These are phyloP conservation scores for Heteromormyrus szaboi DNA, from an alignment of 2,797 vertebrate species.

Conservation along the genomic window DNA sequence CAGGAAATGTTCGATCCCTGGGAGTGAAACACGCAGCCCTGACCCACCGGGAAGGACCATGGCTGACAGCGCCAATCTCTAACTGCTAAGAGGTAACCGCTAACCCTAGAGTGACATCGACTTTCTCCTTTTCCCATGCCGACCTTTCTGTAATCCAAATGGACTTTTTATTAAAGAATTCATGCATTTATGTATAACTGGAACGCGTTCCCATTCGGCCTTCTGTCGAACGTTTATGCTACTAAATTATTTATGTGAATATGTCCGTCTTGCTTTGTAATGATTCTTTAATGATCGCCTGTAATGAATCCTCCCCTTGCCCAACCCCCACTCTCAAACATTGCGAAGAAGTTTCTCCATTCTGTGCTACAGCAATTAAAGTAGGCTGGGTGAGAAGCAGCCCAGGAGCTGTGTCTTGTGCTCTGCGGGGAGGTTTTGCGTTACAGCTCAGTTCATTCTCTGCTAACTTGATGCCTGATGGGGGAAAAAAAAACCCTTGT, in stretches of 20 bases:
- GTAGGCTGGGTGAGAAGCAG: background rate
- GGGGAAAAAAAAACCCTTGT: background rate
- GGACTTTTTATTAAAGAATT: conserved; percentile 6
- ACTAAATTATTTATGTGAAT: conserved; percentile 10
- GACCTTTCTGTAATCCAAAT: background rate
- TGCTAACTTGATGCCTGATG: conserved; percentile 1
- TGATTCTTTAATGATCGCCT: conserved; percentile 6
- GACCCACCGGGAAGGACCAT: background rate
- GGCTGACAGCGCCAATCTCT: background rate
- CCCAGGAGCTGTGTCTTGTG: no score
- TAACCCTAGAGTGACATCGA: background rate
- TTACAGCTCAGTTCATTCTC: background rate
- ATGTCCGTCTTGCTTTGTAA: conserved; percentile 14
- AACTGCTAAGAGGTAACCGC: background rate
- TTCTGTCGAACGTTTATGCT: background rate
- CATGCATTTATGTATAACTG: conserved; percentile 9
- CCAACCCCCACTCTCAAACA: background rate
- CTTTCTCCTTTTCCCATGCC: background rate
- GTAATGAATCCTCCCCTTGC: background rate
- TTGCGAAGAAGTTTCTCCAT: background rate
- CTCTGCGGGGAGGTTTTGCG: background rate
- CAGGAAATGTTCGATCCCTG: background rate
- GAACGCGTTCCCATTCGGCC: background rate
- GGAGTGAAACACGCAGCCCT: background rate
- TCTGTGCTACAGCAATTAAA: background rate